Percentiles rank a stretch among this genome's conserved stretches.
phyloP scores from a whole-genome alignment of 2,113 vertebrate species.

The Agapornis roseicollis region DNA sequence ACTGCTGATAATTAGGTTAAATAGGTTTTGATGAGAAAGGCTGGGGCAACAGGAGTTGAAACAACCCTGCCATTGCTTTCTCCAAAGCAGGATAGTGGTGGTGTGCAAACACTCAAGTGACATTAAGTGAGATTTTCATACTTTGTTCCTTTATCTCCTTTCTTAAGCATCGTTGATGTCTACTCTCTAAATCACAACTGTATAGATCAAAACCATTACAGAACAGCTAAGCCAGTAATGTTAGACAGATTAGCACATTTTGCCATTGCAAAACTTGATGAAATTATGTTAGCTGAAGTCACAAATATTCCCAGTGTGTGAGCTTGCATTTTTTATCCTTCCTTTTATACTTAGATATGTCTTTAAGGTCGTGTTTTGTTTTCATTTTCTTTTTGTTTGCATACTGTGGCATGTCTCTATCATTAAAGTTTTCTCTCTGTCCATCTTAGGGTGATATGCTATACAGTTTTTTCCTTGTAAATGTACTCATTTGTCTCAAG shows the following conservation, averaged over 20 bases:
- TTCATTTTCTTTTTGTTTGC: neutral
- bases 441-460: neutral
- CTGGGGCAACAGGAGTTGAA: neutral
- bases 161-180: neutral
- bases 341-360: neutral
- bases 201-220: neutral
- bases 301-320: neutral
- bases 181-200: neutral
- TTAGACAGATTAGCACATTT: neutral
- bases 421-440: neutral
- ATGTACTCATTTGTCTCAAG: neutral
- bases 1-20: neutral
- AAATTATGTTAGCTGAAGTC: neutral
- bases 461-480: neutral
- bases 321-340: neutral
- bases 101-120: neutral
- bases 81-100: neutral
- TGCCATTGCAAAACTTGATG: neutral
- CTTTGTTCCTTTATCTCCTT: neutral
- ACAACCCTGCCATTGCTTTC: neutral
- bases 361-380: neutral
- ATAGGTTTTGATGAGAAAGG: neutral
- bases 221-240: neutral
- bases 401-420: neutral
- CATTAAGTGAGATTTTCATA: neutral